Percentiles rank a stretch among this genome's conserved stretches.
Evolutionary conservation across 2,113 vertebrate genomes (phyloP).

Genomic region (Agelaius phoeniceus): DNA sequence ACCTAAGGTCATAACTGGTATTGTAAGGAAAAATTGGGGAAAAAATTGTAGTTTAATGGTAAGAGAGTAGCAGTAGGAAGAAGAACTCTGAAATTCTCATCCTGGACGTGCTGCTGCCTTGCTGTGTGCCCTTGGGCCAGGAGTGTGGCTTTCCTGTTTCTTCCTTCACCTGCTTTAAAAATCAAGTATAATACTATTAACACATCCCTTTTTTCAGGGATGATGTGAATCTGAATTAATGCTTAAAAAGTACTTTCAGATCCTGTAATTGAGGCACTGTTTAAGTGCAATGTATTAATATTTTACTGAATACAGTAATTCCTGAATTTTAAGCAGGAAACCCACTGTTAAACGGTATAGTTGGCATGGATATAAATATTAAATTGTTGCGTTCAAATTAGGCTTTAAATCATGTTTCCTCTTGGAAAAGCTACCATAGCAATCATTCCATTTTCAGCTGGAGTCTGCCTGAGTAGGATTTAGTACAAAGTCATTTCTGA

Average conservation of each 20-base stretch:
- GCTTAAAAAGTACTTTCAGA: slow-evolving; percentile 33
- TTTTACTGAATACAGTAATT: slow-evolving; percentile 39
- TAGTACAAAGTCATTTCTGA: not conserved
- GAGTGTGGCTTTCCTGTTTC: not conserved
- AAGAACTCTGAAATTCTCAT: not conserved
- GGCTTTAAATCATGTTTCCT: not conserved
- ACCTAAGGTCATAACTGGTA: not conserved
- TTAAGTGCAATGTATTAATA: slow-evolving; percentile 38
- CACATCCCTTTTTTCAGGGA: not conserved
- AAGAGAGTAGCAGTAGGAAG: not conserved
- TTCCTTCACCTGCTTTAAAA: not conserved
- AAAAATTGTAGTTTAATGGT: not conserved
- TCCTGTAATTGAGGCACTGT: slow-evolving; percentile 25
- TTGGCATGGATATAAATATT: slow-evolving; percentile 39
- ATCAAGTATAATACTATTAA: not conserved
- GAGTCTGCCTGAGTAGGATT: not conserved
- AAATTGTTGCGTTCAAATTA: slow-evolving; percentile 16
- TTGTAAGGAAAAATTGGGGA: not conserved
- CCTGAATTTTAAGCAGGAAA: slow-evolving; percentile 45
- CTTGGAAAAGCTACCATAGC: not conserved
- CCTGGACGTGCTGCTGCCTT: not conserved
- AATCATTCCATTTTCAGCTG: not conserved
- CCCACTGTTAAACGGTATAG: not conserved
- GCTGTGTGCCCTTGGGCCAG: not conserved
- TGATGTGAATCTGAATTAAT: slow-evolving; percentile 23